Evolutionary conservation across 2,888 invertebrate genomes (phyloP).

Genomic region (Lamellibrachia columna): DNA sequence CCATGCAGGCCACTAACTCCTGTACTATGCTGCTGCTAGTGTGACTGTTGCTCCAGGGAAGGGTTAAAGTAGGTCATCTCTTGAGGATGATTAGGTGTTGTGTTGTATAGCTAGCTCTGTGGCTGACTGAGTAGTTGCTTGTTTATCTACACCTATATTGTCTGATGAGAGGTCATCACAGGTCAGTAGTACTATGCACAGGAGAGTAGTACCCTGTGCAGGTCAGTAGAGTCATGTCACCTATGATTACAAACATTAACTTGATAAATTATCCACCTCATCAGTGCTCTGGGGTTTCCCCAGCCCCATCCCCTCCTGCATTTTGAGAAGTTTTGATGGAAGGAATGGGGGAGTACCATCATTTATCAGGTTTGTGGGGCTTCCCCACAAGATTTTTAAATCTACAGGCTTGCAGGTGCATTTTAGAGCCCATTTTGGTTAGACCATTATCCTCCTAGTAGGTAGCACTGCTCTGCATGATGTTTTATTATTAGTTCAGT

Average conservation of each 20-base stretch:
- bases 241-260: neutral
- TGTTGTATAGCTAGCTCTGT: neutral
- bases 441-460: no score
- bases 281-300: neutral
- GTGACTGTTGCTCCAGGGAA: neutral
- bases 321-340: no score
- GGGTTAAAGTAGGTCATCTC: neutral
- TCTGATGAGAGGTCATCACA: neutral
- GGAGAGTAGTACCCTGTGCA: neutral
- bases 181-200: neutral
- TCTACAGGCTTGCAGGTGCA: no score
- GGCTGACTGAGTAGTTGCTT: neutral
- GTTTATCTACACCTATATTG: slow-evolving; percentile 9
- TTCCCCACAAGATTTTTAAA: no score
- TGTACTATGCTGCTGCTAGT: neutral
- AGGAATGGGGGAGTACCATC: no score
- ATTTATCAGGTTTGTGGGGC: no score
- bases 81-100: neutral
- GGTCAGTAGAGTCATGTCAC: neutral
- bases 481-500: no score
- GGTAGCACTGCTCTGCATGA: no score
- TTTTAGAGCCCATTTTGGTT: no score
- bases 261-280: neutral
- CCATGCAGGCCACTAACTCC: no score
- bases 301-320: no score